Evolutionary conservation across 2,888 invertebrate species (phyloP), one percentile per base, ranked within the genome.

Genomic region (Diadegma fenestrale): DNA sequence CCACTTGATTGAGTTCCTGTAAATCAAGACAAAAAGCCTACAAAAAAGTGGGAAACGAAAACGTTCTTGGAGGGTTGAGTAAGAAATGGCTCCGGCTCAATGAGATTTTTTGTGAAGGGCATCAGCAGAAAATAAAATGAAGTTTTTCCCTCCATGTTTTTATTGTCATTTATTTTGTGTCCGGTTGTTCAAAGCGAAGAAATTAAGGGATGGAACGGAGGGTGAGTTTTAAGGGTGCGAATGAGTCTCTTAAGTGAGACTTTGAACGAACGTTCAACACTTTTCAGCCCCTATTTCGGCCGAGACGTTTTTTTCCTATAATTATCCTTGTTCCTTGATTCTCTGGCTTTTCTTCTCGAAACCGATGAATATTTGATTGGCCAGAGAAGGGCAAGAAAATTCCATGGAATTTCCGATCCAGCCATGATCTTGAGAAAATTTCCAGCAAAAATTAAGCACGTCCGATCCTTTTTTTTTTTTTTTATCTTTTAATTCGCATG

Each of bases 31-130:
- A 6, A 12, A 17, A 8, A 0, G n/a, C 7, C 0, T 10, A 2
- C 19, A 54, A 51, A 22, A 54, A 54, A 1, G 1, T 22, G 10
- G 10, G 22, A 10, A 22, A 22, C 12, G 22, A 45, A n/a, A 30
- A 30, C n/a, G 45, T 22, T 71, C 33, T 33, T n/a, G 10, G 51
- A n/a, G n/a, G 3, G 33, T 37, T 14, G 12, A 22, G 61, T 30
- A 64, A 26, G 37, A 51, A 12, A 37, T 17, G 87, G 86, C 87
- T 86, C 86, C 77, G 85, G 85, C 86, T 69, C 66, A 72, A 63
- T 64, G 72, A 84, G 85, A 89, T 10, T 1, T 84, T 90, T 88
- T 87, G 85, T 78, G 85, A n/a, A n/a, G n/a, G n/a, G n/a, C n/a
- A n/a, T n/a, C n/a, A n/a, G n/a, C n/a, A n/a, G n/a, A n/a, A n/a